Conservation (phyloP, 2,888 invertebrate species). For the Drosophila eohydei region DNA sequence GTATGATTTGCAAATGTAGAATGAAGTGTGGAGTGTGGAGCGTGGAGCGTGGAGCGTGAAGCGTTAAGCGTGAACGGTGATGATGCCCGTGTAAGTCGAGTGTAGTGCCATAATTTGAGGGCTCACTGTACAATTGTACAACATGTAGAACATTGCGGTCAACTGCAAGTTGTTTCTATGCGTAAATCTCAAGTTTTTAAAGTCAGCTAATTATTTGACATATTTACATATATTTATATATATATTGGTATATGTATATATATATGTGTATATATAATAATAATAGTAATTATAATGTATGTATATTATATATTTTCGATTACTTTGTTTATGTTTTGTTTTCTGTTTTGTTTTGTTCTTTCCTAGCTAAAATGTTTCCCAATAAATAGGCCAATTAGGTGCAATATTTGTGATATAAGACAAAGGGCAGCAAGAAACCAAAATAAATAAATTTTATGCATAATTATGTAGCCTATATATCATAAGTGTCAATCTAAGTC, state of each 20-base stretch:
- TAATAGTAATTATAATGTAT: neutral
- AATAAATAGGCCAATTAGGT: constrained; percentile 82
- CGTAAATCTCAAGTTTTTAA: constrained; percentile 39
- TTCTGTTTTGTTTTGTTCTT: constrained; percentile 26
- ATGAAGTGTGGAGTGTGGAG: neutral
- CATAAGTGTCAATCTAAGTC: neutral
- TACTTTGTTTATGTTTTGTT: constrained; percentile 28
- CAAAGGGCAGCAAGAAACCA: constrained; percentile 29
- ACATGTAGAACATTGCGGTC: neutral
- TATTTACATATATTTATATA: neutral
- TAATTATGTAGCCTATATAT: constrained; percentile 4
- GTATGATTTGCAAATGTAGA: constrained; percentile 41
- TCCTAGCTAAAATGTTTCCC: constrained; percentile 67
- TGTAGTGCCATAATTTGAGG: constrained; percentile 60
- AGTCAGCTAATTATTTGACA: neutral
- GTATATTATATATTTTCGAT: neutral
- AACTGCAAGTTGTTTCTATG: constrained; percentile 7
- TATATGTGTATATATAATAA: neutral
- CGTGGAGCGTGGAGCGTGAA: too few species aligned
- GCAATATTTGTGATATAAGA: constrained; percentile 85
- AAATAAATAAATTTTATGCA: constrained; percentile 10
- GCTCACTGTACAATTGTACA: constrained; percentile 10
- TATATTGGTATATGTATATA: neutral
- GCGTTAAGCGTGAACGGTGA: neutral
- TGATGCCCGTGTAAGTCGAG: constrained; percentile 60